Evolutionary conservation across 2,797 vertebrate species (phyloP).

Genomic region (Antennarius maculatus): DNA sequence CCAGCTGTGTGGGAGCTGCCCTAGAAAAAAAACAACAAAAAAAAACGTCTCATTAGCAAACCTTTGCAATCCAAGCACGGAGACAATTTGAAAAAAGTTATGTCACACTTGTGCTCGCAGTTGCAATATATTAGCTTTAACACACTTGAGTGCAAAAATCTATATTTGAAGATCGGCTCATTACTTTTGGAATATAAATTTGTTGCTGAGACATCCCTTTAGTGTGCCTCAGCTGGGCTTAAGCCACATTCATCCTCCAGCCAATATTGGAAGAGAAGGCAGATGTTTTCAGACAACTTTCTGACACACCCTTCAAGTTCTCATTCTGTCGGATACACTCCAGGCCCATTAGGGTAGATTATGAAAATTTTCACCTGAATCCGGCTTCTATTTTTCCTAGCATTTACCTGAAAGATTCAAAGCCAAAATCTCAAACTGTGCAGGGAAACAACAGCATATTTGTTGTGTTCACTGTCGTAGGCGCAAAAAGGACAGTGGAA

Average conservation of each 20-base stretch:
- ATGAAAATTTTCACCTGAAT: constrained; percentile 25
- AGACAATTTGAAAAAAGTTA: background rate
- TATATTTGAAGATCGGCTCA: constrained; percentile 9
- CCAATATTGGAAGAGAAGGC: constrained; percentile 42
- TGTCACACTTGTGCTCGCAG: background rate
- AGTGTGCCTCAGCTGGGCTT: constrained; percentile 16
- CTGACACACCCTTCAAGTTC: constrained; percentile 48
- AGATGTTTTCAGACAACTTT: constrained; percentile 54
- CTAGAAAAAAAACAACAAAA: background rate
- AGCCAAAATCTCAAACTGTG: constrained; percentile 16
- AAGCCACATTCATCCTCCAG: background rate
- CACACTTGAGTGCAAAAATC: background rate
- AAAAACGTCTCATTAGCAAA: background rate
- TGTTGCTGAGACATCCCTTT: constrained; percentile 13
- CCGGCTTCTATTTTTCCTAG: constrained; percentile 35
- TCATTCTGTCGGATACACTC: constrained; percentile 18
- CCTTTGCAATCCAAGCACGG: constrained; percentile 10
- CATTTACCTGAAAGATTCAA: constrained; percentile 16
- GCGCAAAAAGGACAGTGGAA: constrained; percentile 53
- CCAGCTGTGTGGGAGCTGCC: constrained; percentile 41
- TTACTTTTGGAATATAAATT: constrained; percentile 11
- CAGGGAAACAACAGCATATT: constrained; percentile 50
- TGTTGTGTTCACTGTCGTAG: constrained; percentile 51
- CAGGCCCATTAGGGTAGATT: constrained; percentile 24
- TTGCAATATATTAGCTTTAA: background rate